Base-by-base conservation (phyloP, 2,797 vertebrate species). In the Smutsia gigantea region DNA sequence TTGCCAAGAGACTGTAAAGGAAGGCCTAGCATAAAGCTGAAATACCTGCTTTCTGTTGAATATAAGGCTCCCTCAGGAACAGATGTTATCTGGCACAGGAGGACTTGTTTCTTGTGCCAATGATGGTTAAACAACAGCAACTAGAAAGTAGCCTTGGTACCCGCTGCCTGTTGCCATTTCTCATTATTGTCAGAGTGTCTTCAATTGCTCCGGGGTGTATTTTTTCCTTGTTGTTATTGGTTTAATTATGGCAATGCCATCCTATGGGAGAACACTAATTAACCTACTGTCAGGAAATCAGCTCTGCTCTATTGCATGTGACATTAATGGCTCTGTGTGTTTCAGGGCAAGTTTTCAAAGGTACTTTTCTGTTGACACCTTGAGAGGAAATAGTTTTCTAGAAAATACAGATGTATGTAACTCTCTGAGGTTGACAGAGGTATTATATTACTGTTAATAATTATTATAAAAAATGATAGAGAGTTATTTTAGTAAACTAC, bases 201-300 rank as follows among this genome's bases (percentile, higher is more conserved):
- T 94, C 91, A 86, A 89, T 74, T 78, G 97, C 66, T 75, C 87
- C 75, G 15, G 84, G 82, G 57, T 97, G 25, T 27, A 87, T 75
- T 23, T 74, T 83, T 78, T 92, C 87, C 72, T 72, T 87, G 96
- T 96, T 71, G 23, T 90, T 96, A 96, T 90, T 95, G 92, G 75
- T 34, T 97, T 97, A 97, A 97, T 97, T 94, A 96, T 93, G 82
- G 39, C 87, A 75, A 81, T 96, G 68, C 59, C 84, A 84, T 97
- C 84, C 68, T 94, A 69, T 88, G 91, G 95, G 97, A 98, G 92
- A 97, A 69, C 94, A 97, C 51, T 96, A 96, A 97, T 98, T 98
- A 98, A 97, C 64, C 81, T 98, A 89, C 92, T 95, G 87, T 96
- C 95, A 97, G 86, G 92, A 97, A 97, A 97, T 87, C 59, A 94